These are phyloP conservation scores for Craterocephalus amniculus DNA, from an alignment of 2,797 vertebrate genomes.

Conservation along the genomic window DNA sequence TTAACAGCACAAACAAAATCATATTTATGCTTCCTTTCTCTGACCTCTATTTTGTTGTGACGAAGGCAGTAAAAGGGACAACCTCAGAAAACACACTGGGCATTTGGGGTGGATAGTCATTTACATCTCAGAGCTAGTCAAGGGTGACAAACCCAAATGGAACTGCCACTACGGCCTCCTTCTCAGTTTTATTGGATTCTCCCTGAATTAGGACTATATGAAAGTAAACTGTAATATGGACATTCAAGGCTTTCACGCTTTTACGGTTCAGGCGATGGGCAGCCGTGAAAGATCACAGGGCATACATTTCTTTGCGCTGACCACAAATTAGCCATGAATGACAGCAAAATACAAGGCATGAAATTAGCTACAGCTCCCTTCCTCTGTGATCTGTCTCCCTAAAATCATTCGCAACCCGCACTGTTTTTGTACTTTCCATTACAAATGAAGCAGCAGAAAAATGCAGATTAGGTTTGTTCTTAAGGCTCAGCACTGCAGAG, in stretches of 20 bases:
- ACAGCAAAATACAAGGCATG: conserved; percentile 76
- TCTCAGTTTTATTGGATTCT: conserved; percentile 61
- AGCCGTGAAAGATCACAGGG: conserved; percentile 58
- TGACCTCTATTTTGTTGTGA: conserved; percentile 1
- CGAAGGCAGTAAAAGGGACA: conserved; percentile 57
- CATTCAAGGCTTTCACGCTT: conserved; percentile 48
- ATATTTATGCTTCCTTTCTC: neutral
- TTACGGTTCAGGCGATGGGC: conserved; percentile 14
- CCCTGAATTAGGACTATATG: conserved; percentile 59
- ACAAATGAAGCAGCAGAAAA: conserved; percentile 60
- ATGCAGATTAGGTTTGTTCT: conserved; percentile 61
- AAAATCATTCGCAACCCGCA: conserved; percentile 42
- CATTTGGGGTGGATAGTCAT: conserved; percentile 58
- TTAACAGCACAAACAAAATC: neutral
- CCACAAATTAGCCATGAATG: conserved; percentile 71
- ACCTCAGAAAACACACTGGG: conserved; percentile 29
- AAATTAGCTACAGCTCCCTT: conserved; percentile 76
- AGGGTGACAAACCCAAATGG: conserved; percentile 69
- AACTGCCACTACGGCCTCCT: conserved; percentile 66
- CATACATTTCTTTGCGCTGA: conserved; percentile 53
- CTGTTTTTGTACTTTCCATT: conserved; percentile 42
- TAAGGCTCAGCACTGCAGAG: conserved; percentile 44
- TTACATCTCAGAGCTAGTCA: conserved; percentile 68
- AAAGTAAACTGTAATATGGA: conserved; percentile 65
- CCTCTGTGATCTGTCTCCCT: conserved; percentile 58